These are phyloP conservation scores for Petaurus breviceps DNA, from an alignment of 2,113 vertebrate genomes.

Conservation along the genomic window DNA sequence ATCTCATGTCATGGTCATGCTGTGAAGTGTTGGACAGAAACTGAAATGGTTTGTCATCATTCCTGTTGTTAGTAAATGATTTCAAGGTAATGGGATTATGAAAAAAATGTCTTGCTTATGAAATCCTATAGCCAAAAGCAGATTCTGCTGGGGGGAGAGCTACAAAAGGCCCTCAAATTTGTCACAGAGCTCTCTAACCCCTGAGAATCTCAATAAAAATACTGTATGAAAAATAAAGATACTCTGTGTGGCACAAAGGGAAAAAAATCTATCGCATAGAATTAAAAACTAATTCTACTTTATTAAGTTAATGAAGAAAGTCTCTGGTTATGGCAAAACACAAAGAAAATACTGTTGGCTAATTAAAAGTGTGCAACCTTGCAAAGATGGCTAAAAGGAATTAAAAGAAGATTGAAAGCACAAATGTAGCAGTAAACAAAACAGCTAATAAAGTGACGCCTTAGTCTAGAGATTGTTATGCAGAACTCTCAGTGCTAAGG, in stretches of 20 bases:
- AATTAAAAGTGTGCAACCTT: slow-evolving; percentile 67
- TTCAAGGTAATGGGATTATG: neutral
- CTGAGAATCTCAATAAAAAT: slow-evolving; percentile 28
- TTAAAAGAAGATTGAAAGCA: slow-evolving; percentile 66
- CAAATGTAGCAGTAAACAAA: slow-evolving; percentile 43
- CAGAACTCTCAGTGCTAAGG: slow-evolving; percentile 49
- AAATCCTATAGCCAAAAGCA: neutral
- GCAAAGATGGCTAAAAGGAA: slow-evolving; percentile 55
- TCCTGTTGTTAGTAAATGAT: neutral
- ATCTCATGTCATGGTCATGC: neutral
- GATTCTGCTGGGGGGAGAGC: neutral
- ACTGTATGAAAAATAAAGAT: slow-evolving; percentile 44
- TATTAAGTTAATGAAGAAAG: slow-evolving; percentile 63
- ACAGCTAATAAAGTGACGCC: slow-evolving; percentile 63
- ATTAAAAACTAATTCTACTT: slow-evolving; percentile 43
- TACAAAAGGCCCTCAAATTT: neutral
- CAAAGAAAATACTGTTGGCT: slow-evolving; percentile 48
- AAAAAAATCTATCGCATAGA: slow-evolving; percentile 4
- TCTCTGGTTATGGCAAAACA: slow-evolving; percentile 56
- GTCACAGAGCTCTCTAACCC: slow-evolving; percentile 13
- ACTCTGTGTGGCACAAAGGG: neutral
- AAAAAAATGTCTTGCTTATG: slow-evolving; percentile 9
- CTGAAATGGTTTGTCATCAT: neutral
- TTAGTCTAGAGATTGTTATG: slow-evolving; percentile 51
- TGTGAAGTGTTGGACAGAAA: slow-evolving; percentile 18